These are phyloP conservation scores for Sternarchorhynchus goeldii DNA, from an alignment of 2,797 vertebrate genomes.

Conservation along the genomic window DNA sequence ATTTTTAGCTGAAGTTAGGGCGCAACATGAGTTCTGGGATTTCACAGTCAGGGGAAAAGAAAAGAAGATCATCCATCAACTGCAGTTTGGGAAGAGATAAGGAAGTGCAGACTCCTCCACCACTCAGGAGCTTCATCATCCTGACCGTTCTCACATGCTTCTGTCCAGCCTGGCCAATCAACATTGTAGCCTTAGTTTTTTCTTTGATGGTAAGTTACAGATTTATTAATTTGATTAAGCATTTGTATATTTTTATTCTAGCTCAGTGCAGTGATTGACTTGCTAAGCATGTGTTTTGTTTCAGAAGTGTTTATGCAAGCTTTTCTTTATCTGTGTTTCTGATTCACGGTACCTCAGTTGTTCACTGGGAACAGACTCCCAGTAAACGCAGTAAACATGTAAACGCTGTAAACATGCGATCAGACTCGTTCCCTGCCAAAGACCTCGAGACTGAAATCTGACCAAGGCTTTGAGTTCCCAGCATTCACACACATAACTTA, in stretches of 20 bases:
- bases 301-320: too few species aligned
- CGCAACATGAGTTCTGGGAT: constrained; percentile 51
- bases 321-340: too few species aligned
- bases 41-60: constrained; percentile 53
- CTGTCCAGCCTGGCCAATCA: constrained; percentile 85
- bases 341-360: too few species aligned
- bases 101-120: constrained; percentile 65
- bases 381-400: too few species aligned
- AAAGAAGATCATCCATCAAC: constrained; percentile 40
- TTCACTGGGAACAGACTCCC: too few species aligned
- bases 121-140: constrained; percentile 77
- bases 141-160: constrained; percentile 84
- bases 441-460: constrained; percentile 27
- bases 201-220: constrained; percentile 81
- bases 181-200: constrained; percentile 84
- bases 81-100: constrained; percentile 44
- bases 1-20: neutral
- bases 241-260: neutral
- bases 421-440: neutral
- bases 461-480: constrained; percentile 42
- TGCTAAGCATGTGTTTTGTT: too few species aligned
- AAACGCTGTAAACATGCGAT: too few species aligned
- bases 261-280: too few species aligned
- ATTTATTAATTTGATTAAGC: neutral
- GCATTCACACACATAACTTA: constrained; percentile 48